These are phyloP conservation scores for Cochlearius cochlearius DNA, from an alignment of 2,113 vertebrate genomes.

Conservation along the genomic window DNA sequence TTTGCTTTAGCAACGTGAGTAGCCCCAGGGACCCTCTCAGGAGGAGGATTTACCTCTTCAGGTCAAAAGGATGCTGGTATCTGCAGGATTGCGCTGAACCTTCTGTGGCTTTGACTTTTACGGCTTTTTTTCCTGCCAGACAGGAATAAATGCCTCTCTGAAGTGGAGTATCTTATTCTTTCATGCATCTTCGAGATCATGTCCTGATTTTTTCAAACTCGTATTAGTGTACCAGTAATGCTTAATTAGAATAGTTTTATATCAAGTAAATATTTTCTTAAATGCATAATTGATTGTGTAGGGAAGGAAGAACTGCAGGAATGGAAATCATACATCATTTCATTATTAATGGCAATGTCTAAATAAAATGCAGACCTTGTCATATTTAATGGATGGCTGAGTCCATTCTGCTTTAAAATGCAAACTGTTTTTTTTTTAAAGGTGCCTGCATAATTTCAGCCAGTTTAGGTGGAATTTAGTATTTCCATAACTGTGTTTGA, in stretches of 20 bases:
- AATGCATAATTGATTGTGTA: constrained; percentile 82
- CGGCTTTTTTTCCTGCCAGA: not conserved
- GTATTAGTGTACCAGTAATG: constrained; percentile 47
- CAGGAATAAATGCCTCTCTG: not conserved
- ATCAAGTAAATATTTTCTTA: constrained; percentile 81
- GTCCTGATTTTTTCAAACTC: constrained; percentile 53
- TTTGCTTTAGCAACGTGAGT: not conserved
- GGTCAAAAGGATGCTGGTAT: not conserved
- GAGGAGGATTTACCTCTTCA: not conserved
- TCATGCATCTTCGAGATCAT: constrained; percentile 13
- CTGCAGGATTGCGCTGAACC: not conserved
- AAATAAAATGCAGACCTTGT: constrained; percentile 85
- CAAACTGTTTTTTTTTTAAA: constrained; percentile 56
- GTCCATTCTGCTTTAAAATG: constrained; percentile 73
- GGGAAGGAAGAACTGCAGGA: constrained; percentile 77
- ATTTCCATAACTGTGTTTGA: constrained; percentile 9
- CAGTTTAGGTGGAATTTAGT: constrained; percentile 51
- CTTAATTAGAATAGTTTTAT: constrained; percentile 76
- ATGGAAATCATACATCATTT: constrained; percentile 82
- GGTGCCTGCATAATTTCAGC: constrained; percentile 69
- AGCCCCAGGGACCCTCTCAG: not conserved
- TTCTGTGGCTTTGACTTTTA: not conserved
- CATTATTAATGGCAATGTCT: constrained; percentile 84
- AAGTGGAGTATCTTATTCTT: not conserved
- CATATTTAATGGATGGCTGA: constrained; percentile 80